phyloP scores from a whole-genome alignment of 2,797 vertebrate species.

The Gallinago stenura region DNA sequence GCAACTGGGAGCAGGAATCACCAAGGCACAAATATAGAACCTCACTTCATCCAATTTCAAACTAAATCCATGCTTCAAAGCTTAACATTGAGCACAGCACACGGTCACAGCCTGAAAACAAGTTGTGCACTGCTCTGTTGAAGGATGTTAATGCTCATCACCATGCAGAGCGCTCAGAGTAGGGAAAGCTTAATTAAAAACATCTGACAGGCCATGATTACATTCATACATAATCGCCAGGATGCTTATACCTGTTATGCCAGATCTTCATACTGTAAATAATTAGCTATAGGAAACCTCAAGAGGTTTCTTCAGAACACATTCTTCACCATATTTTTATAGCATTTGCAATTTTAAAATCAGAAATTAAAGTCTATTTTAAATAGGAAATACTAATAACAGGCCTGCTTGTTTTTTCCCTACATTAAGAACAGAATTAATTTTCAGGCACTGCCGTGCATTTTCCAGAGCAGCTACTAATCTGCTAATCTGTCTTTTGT shows the following conservation, averaged over 20 bases:
- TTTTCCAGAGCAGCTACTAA: constrained; percentile 49
- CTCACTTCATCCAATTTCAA: not conserved
- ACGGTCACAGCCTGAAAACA: not conserved
- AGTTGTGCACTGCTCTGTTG: not conserved
- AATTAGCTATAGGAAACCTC: constrained; percentile 56
- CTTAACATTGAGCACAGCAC: not conserved
- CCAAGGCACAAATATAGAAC: not conserved
- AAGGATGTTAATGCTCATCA: constrained; percentile 20
- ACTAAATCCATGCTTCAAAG: constrained; percentile 12
- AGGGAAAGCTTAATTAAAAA: constrained; percentile 67
- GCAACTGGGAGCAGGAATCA: not conserved
- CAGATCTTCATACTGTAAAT: constrained; percentile 51
- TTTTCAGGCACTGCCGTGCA: constrained; percentile 48
- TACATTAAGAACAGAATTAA: constrained; percentile 25
- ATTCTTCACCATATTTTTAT: constrained; percentile 21
- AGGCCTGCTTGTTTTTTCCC: constrained; percentile 30
- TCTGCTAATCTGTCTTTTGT: constrained; percentile 59
- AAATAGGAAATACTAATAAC: constrained; percentile 67
- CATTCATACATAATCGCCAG: constrained; percentile 35
- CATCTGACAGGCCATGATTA: constrained; percentile 38
- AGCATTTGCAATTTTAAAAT: constrained; percentile 66
- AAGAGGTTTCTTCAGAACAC: constrained; percentile 35
- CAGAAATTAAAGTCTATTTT: constrained; percentile 57
- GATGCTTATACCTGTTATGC: constrained; percentile 59
- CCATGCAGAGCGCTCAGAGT: constrained; percentile 38